A percentile compares a stretch with the other conserved stretches of the same genome.
Evolutionary conservation across 2,888 invertebrate genomes (phyloP).

Genomic region (Lutraria lutraria): DNA sequence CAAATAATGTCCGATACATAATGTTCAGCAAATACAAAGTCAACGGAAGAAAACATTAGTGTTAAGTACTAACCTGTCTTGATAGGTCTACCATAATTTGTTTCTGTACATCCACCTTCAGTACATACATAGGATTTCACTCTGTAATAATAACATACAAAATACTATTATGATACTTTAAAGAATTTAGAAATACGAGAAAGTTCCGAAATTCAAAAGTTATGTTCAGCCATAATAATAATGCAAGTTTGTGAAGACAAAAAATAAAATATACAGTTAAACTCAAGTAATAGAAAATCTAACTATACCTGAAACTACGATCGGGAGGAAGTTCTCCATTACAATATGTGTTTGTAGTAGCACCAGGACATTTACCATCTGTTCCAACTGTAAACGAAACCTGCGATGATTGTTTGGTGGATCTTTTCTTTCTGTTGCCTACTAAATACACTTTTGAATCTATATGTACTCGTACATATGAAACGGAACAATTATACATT

Average conservation of each 20-base stretch:
- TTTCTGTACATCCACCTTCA: constrained; percentile 50
- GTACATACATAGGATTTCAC: constrained; percentile 56
- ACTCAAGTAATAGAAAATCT: background rate
- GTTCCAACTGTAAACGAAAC: constrained; percentile 32
- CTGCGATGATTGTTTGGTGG: background rate
- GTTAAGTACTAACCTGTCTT: constrained; percentile 39
- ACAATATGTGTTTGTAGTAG: constrained; percentile 5
- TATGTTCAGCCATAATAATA: no score
- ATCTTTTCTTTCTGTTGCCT: constrained; percentile 9
- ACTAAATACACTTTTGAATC: background rate
- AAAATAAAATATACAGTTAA: no score
- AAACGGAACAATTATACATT: no score
- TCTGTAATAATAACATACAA: constrained; percentile 12
- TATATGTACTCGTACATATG: background rate
- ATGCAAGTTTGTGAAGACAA: no score
- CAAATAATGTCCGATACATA: no score
- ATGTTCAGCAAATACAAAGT: no score
- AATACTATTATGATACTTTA: background rate
- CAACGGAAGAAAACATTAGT: no score
- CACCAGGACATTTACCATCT: constrained; percentile 33
- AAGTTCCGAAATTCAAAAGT: no score
- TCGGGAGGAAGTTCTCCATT: constrained; percentile 40
- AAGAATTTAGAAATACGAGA: no score
- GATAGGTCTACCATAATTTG: constrained; percentile 43
- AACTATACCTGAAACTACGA: constrained; percentile 28